Evolutionary conservation across 2,888 invertebrate species (phyloP).

Genomic region (Terebella lapidaria): DNA sequence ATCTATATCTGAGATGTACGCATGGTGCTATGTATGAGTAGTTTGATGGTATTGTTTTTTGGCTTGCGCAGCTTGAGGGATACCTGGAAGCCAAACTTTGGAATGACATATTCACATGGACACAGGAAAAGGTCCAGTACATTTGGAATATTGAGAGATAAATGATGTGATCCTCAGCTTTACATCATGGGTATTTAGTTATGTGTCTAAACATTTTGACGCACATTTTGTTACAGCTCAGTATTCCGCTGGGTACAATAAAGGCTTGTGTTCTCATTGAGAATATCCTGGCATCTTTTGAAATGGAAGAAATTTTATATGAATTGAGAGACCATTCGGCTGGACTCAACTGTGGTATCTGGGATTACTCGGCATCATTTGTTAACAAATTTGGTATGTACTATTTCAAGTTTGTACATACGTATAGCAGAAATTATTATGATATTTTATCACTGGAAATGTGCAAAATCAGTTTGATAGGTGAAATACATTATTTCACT

Average conservation of each 20-base stretch:
- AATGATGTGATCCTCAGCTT: too few relatives aligned
- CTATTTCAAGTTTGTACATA: neutral
- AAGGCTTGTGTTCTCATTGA: conserved; percentile 71
- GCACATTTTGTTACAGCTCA: conserved; percentile 54
- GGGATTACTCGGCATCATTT: conserved; percentile 64
- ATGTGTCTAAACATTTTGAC: too few relatives aligned
- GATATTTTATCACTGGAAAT: too few relatives aligned
- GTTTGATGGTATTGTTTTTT: too few relatives aligned
- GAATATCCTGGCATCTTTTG: conserved; percentile 66
- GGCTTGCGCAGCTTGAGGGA: conserved; percentile 58
- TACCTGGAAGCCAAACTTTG: conserved; percentile 65
- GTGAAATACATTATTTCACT: too few relatives aligned
- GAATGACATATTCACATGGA: conserved; percentile 67
- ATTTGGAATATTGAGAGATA: too few relatives aligned
- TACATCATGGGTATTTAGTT: too few relatives aligned
- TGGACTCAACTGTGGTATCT: conserved; percentile 70
- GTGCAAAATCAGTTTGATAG: too few relatives aligned
- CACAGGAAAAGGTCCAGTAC: conserved; percentile 56
- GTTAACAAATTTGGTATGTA: conserved; percentile 62
- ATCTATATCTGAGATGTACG: too few relatives aligned
- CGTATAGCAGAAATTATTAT: neutral
- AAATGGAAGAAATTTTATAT: conserved; percentile 67
- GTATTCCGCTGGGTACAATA: conserved; percentile 62
- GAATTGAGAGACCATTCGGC: conserved; percentile 65
- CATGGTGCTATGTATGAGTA: too few relatives aligned